These are phyloP conservation scores for Corvus cornix DNA, from an alignment of 2,113 vertebrate species.

Conservation along the genomic window DNA sequence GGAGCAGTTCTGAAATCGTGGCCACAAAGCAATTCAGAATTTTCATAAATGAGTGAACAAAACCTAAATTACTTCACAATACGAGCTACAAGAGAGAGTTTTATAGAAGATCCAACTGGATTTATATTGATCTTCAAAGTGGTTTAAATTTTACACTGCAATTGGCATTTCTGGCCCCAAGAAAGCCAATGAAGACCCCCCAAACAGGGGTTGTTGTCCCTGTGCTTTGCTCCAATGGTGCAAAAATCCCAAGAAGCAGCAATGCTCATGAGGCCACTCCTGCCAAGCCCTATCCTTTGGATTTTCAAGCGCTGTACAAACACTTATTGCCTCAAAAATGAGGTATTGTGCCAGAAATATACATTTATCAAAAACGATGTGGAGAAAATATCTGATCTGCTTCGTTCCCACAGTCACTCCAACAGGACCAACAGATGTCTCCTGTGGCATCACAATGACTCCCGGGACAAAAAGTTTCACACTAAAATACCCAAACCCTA, in stretches of 20 bases:
- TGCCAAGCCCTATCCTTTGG: neutral
- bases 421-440: neutral
- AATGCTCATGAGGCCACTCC: accelerated
- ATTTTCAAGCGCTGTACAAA: neutral
- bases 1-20: accelerated
- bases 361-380: neutral
- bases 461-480: neutral
- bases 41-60: neutral
- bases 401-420: neutral
- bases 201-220: neutral
- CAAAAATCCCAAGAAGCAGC: neutral
- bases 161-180: neutral
- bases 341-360: neutral
- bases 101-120: neutral
- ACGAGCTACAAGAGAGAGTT: neutral
- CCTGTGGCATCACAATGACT: neutral
- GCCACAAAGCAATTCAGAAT: neutral
- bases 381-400: neutral
- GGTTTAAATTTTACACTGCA: neutral
- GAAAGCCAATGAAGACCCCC: neutral
- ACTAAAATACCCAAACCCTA: neutral
- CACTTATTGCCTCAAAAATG: neutral
- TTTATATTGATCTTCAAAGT: neutral
- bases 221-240: neutral
- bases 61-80: neutral